phyloP scores from a whole-genome alignment of 2,888 invertebrate genomes.

The Dicranocentrus wangi region DNA sequence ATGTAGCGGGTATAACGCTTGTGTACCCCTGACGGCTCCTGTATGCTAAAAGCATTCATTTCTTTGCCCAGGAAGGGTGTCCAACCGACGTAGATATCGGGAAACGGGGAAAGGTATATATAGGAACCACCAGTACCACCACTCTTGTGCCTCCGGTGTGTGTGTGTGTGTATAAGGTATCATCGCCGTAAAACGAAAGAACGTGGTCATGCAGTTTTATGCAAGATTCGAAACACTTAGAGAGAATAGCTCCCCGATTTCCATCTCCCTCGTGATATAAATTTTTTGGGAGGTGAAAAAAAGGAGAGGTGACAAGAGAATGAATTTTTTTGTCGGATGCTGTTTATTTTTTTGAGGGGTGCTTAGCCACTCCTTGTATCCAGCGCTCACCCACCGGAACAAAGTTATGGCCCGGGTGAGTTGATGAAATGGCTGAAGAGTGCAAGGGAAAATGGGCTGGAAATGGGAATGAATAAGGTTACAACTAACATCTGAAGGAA shows the following conservation, averaged over 20 bases:
- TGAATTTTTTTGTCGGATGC: constrained; percentile 14
- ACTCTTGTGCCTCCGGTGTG: no score
- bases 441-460: constrained; percentile 29
- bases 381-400: constrained; percentile 25
- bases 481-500: constrained; percentile 36
- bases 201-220: constrained; percentile 53
- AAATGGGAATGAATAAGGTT: constrained; percentile 25
- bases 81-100: no score
- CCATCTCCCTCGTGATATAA: constrained; percentile 14
- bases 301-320: constrained; percentile 9
- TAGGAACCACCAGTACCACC: no score
- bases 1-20: constrained; percentile 35
- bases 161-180: no score
- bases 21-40: constrained; percentile 12
- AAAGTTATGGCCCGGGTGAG: constrained; percentile 25
- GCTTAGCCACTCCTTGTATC: background rate
- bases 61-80: constrained; percentile 39
- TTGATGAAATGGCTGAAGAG: constrained; percentile 42
- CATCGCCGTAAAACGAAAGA: no score
- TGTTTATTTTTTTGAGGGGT: background rate
- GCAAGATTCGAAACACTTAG: constrained; percentile 37
- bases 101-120: no score
- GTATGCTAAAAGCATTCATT: constrained; percentile 29
- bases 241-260: constrained; percentile 29
- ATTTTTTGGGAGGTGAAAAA: constrained; percentile 1